Evolutionary conservation across 64 coral and sea anemone genomes (phyloP).

Genomic region (Dendrophyllia cribrosa): DNA sequence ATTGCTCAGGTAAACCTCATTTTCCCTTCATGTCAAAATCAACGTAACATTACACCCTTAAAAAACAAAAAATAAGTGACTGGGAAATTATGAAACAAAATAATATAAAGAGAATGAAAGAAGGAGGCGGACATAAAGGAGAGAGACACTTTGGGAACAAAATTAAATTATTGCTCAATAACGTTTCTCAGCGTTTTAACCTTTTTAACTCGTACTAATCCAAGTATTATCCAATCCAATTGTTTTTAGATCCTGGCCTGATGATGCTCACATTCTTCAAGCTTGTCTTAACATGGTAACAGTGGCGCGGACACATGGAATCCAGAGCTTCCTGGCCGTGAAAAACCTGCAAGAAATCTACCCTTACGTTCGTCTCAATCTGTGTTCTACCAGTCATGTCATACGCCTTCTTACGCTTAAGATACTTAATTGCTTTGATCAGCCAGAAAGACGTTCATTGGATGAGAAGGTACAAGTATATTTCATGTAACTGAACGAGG

Average conservation of each 20-base stretch:
- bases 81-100: no score
- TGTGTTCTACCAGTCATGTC: slow-evolving; percentile 75
- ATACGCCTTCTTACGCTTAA: slow-evolving; percentile 77
- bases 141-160: no score
- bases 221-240: neutral
- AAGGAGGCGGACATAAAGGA: no score
- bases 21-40: neutral
- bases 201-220: neutral
- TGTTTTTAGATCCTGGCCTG: slow-evolving; percentile 53
- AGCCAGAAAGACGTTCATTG: neutral
- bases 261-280: slow-evolving; percentile 82
- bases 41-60: no score
- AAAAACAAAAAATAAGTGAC: no score
- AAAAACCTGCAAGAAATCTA: slow-evolving; percentile 62
- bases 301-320: slow-evolving; percentile 20
- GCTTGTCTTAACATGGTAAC: slow-evolving; percentile 48
- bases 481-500: no score
- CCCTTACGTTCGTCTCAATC: slow-evolving; percentile 48
- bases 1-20: slow-evolving; percentile 21
- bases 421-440: slow-evolving; percentile 74
- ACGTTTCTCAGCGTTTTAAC: no score
- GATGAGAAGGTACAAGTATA: slow-evolving; percentile 37
- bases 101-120: no score
- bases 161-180: no score
- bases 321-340: slow-evolving; percentile 26